Conservation (phyloP, 2,888 invertebrate genomes). For the Tenthredo amoena region DNA sequence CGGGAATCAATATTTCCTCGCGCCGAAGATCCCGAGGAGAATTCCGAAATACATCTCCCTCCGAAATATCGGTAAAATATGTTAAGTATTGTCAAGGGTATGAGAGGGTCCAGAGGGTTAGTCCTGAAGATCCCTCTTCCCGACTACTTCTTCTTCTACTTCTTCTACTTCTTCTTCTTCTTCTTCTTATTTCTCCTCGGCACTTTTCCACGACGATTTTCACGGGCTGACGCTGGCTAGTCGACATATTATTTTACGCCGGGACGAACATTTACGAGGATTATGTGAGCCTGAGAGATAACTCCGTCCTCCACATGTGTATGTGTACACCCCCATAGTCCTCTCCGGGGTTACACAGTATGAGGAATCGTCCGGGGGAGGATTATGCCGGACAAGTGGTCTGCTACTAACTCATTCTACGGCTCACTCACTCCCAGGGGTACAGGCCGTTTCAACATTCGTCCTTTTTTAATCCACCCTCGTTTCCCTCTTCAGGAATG, state of each 20-base stretch:
- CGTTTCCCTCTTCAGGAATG: not conserved
- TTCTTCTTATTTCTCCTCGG: not conserved
- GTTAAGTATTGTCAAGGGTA: constrained; percentile 41
- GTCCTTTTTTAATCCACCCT: not conserved
- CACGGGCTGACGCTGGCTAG: constrained; percentile 19
- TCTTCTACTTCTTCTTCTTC: constrained; percentile 1
- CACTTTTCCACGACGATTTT: constrained; percentile 8
- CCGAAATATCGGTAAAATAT: constrained; percentile 35
- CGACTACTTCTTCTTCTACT: not conserved
- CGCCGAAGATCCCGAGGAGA: not conserved
- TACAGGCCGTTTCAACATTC: constrained; percentile 33
- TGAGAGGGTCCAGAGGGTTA: constrained; percentile 36
- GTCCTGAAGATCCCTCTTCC: constrained; percentile 10
- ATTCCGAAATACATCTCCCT: constrained; percentile 4
- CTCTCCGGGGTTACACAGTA: constrained; percentile 1
- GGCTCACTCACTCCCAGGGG: not conserved
- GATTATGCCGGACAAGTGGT: constrained; percentile 50
- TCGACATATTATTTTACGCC: constrained; percentile 50
- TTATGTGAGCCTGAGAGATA: constrained; percentile 34
- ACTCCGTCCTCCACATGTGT: not conserved
- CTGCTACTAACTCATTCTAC: constrained; percentile 41
- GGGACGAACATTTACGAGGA: constrained; percentile 37
- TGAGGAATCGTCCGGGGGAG: constrained; percentile 33
- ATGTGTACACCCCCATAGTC: not conserved
- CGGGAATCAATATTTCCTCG: constrained; percentile 16